These are phyloP conservation scores for Syritta pipiens DNA, from an alignment of 2,888 invertebrate genomes.

Conservation along the genomic window DNA sequence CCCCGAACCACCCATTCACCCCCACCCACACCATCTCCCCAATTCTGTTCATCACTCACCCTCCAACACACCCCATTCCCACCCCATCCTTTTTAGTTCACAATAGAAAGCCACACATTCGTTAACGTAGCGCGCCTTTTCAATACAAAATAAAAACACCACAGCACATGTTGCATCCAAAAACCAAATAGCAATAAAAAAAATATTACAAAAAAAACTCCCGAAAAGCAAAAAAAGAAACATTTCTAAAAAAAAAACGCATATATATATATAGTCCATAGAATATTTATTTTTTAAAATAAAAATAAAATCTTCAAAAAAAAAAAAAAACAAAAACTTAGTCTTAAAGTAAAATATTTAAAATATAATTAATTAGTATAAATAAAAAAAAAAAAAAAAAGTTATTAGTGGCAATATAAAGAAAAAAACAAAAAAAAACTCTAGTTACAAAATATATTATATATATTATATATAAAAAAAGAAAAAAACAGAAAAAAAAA, in stretches of 20 bases:
- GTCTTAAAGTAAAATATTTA: constrained; percentile 12
- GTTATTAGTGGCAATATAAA: constrained; percentile 56
- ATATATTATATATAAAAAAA: constrained; percentile 20
- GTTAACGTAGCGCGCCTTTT: no score
- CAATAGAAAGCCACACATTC: no score
- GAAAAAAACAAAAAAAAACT: constrained; percentile 14
- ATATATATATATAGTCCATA: not conserved
- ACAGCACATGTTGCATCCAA: no score
- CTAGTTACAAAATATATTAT: constrained; percentile 40
- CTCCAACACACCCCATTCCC: no score
- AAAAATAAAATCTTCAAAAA: no score
- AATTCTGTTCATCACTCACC: no score
- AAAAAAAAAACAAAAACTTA: constrained; percentile 1
- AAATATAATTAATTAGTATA: constrained; percentile 26
- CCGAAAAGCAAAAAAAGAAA: not conserved
- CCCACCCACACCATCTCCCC: no score
- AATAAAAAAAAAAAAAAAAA: constrained; percentile 26
- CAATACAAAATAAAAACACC: no score
- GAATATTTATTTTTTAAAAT: not conserved
- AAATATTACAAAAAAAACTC: not conserved
- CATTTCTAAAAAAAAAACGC: not conserved
- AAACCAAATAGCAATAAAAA: constrained; percentile 1
- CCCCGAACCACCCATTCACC: no score
- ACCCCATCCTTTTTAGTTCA: no score
- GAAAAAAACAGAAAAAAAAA: not conserved